Evolutionary conservation across 2,797 vertebrate genomes (phyloP), one percentile per base, ranked within the genome.

Genomic region (Darevskia nairensis): DNA sequence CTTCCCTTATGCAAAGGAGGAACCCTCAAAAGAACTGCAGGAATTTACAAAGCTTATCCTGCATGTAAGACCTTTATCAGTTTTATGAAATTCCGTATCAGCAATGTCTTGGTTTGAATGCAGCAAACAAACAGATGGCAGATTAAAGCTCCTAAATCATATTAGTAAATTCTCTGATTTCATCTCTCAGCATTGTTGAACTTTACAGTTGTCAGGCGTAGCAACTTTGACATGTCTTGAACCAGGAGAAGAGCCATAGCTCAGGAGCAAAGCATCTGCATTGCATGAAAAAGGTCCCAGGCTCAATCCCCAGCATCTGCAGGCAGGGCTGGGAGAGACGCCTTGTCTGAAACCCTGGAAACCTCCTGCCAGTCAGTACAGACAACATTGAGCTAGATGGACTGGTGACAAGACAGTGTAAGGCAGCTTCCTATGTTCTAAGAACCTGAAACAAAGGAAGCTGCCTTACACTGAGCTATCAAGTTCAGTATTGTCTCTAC

Each of bases 71-170:
- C 85, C 7, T 39, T 68, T 86, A 86, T 80, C 85, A 80, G 3
- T 71, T 86, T 86, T 86, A 86, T 86, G 85, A 86, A 76, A 71
- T 80, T 86, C 77, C 25, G 27, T 39, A 86, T 86, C 46, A 86
- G 66, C 66, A 71, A 27, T 23, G 55, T 72, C 55, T 55, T 85
- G 35, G 77, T 39, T 80, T 80, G 27, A 39, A 90, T 80, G 41
- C 0, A 1, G 3, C 17, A 13, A 76, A 0, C 25, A 88, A 17
- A 6, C n/a, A 80, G 71, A 76, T 39, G 82, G 1, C 0, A 64
- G 78, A 0, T 4, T 86, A 74, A 64, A 90, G 69, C 13, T 71
- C 68, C 3, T 27, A 66, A 72, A 32, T 32, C 35, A 35, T 78
- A 46, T 21, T 84, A 72, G 25, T 85, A 39, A 23, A 86, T 83